phyloP scores from a whole-genome alignment of 1,140 invertebrate genomes.

The Andricus grossulariae region DNA sequence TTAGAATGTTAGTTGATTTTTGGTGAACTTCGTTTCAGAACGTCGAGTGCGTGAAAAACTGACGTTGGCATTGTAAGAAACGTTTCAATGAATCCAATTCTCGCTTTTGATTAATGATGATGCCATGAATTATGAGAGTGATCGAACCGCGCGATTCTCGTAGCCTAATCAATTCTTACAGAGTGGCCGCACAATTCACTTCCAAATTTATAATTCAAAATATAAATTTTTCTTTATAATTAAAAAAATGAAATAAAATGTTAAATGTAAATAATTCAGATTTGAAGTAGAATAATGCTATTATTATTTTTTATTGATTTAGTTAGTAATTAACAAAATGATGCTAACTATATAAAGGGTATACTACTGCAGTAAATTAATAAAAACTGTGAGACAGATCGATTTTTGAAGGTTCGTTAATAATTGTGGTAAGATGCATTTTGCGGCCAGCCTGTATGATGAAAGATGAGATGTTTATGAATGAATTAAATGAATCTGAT shows the following conservation, averaged over 20 bases:
- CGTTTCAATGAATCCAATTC: constrained; percentile 26
- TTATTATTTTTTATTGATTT: too few species aligned
- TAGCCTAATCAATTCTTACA: constrained; percentile 38
- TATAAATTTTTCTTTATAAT: not conserved
- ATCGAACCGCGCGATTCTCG: constrained; percentile 63
- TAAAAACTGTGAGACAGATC: not conserved
- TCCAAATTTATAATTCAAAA: not conserved
- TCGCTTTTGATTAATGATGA: constrained; percentile 51
- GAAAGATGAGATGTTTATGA: constrained; percentile 12
- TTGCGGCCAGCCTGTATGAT: constrained; percentile 5
- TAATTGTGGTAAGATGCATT: not conserved
- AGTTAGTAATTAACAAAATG: too few species aligned
- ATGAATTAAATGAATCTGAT: constrained; percentile 21
- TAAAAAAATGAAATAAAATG: too few species aligned
- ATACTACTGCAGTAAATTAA: not conserved
- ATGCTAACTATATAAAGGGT: not conserved
- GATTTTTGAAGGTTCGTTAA: not conserved
- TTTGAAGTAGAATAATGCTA: too few species aligned
- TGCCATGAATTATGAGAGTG: constrained; percentile 62
- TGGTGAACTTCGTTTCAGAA: constrained; percentile 65
- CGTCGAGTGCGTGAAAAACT: constrained; percentile 43
- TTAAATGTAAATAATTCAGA: too few species aligned
- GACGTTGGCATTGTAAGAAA: constrained; percentile 44
- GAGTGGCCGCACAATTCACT: not conserved
- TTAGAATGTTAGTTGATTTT: constrained; percentile 69